Evolutionary conservation across 2,113 vertebrate genomes (phyloP).

Genomic region (Eulemur macaco): DNA sequence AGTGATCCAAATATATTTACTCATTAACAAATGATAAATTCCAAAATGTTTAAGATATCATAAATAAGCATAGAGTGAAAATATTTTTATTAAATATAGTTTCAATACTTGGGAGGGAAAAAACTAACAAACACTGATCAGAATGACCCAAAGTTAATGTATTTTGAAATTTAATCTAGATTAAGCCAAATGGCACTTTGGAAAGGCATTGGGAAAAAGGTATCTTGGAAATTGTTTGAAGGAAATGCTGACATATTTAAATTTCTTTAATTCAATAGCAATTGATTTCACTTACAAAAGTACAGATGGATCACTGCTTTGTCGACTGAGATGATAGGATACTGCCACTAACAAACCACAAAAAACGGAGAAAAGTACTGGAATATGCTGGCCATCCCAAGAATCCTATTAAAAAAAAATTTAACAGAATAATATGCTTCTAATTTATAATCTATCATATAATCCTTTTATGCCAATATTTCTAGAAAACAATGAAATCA

Average conservation of each 20-base stretch:
- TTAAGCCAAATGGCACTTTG: not conserved
- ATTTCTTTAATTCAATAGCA: not conserved
- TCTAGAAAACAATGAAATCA: not conserved
- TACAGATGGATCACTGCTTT: conserved; percentile 97
- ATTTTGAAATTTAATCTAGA: conserved; percentile 12
- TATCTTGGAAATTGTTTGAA: not conserved
- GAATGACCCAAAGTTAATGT: not conserved
- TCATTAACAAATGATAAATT: conserved; percentile 36
- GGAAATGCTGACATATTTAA: conserved; percentile 30
- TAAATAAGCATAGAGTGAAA: not conserved
- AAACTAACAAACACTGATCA: not conserved
- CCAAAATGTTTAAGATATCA: conserved; percentile 19
- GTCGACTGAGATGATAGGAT: conserved; percentile 98
- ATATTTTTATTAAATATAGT: not conserved
- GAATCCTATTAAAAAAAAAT: conserved; percentile 88
- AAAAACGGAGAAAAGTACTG: conserved; percentile 97
- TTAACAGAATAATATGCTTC: not conserved
- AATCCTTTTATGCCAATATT: not conserved
- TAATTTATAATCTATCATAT: not conserved
- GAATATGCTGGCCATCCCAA: conserved; percentile 98
- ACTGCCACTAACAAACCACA: conserved; percentile 97
- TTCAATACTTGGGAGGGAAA: not conserved
- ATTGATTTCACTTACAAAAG: conserved; percentile 92
- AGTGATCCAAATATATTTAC: conserved; percentile 27
- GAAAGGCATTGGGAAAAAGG: not conserved